Evolutionary conservation across 2,888 invertebrate genomes (phyloP).

Genomic region (Cylindroiulus punctatus): DNA sequence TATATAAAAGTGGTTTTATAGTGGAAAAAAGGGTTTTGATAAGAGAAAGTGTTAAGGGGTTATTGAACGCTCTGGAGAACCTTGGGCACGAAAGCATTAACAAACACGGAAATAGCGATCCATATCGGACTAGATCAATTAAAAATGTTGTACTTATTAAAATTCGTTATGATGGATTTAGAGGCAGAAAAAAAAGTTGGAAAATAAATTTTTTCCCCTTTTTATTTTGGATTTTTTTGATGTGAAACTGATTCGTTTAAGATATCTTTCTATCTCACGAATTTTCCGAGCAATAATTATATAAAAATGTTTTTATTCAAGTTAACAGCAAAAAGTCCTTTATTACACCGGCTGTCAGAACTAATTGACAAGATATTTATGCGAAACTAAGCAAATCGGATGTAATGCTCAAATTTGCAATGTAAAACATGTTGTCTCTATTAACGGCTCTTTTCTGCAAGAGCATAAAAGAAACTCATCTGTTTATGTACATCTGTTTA

Average conservation of each 20-base stretch:
- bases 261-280: no score
- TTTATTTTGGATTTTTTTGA: no score
- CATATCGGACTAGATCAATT: neutral
- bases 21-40: constrained; percentile 36
- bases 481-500: no score
- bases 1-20: constrained; percentile 34
- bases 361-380: no score
- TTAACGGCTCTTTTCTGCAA: neutral
- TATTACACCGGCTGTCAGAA: no score
- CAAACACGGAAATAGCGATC: neutral
- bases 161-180: neutral
- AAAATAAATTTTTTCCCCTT: no score
- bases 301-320: no score
- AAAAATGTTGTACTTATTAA: neutral
- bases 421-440: neutral
- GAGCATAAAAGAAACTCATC: neutral
- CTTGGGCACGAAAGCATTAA: neutral
- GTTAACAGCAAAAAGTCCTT: no score
- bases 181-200: no score
- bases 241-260: no score
- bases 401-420: neutral
- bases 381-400: neutral
- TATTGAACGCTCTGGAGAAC: constrained; percentile 9
- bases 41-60: neutral
- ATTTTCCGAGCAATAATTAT: no score